Conservation (phyloP, 2,888 invertebrate species). For the Folsomia manolachei region DNA sequence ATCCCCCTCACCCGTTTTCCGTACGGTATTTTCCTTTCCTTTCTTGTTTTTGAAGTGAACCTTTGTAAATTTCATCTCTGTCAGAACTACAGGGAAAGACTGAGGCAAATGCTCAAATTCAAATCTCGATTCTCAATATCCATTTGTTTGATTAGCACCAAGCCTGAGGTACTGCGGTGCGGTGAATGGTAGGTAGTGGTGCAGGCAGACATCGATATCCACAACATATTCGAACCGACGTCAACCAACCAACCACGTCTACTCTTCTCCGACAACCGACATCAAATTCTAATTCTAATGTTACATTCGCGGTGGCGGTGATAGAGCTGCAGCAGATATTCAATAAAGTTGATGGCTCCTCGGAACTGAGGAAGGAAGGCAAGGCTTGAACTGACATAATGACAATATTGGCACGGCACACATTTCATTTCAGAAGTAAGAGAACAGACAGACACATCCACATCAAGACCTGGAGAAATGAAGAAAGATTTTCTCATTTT, state of each 20-base stretch:
- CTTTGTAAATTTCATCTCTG: not conserved
- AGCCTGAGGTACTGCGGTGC: constrained; percentile 2
- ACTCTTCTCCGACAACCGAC: not conserved
- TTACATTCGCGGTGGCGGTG: not conserved
- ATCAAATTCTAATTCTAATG: constrained; percentile 4
- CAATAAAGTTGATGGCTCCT: constrained; percentile 5
- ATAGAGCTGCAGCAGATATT: not conserved
- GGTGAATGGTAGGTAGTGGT: not conserved
- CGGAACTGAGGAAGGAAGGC: not conserved
- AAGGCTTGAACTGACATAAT: not conserved
- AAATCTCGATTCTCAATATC: not conserved
- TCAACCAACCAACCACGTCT: not conserved
- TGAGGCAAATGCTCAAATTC: not conserved
- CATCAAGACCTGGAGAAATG: constrained; percentile 2
- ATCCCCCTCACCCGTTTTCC: not conserved
- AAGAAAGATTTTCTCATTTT: constrained; percentile 1
- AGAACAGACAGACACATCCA: not conserved
- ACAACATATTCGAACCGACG: not conserved
- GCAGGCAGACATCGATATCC: not conserved
- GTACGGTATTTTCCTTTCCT: no score
- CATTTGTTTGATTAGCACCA: constrained; percentile 7
- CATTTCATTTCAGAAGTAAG: not conserved
- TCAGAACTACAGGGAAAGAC: not conserved
- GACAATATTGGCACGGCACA: not conserved
- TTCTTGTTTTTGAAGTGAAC: not conserved